A percentile compares a stretch with the other conserved stretches of the same genome.
phyloP scores from a whole-genome alignment of 1,140 invertebrate genomes.

The Ceratina australensis region DNA sequence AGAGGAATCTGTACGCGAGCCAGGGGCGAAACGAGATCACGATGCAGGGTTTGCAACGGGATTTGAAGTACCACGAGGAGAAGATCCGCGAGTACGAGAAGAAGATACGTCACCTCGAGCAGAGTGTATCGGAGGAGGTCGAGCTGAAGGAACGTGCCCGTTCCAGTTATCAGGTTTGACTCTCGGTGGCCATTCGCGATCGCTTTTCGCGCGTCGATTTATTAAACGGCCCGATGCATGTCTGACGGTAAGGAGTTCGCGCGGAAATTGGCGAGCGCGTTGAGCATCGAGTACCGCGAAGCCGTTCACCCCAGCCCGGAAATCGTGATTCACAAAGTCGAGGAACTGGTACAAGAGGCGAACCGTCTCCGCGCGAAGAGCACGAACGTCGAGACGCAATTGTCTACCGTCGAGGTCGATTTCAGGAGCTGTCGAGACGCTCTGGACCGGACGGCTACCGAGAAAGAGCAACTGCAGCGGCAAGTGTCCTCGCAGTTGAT shows the following conservation, averaged over 20 bases:
- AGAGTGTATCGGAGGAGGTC: conserved; percentile 83
- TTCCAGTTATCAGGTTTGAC: conserved; percentile 64
- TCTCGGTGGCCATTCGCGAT: not conserved
- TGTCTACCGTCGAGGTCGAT: conserved; percentile 84
- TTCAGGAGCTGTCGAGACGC: conserved; percentile 83
- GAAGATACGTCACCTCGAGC: conserved; percentile 85
- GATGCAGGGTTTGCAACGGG: conserved; percentile 86
- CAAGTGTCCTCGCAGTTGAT: conserved; percentile 83
- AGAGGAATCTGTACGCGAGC: conserved; percentile 83
- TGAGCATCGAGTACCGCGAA: conserved; percentile 85
- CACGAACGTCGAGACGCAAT: conserved; percentile 82
- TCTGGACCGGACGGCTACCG: conserved; percentile 82
- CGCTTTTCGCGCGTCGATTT: too few relatives aligned
- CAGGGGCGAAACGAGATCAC: conserved; percentile 84
- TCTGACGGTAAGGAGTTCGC: conserved; percentile 82
- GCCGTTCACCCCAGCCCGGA: conserved; percentile 81
- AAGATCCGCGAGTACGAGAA: conserved; percentile 87
- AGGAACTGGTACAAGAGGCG: conserved; percentile 86
- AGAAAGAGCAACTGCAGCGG: conserved; percentile 86
- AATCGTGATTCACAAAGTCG: conserved; percentile 84
- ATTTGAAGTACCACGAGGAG: conserved; percentile 87
- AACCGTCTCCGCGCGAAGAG: conserved; percentile 78
- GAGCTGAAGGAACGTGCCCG: conserved; percentile 78
- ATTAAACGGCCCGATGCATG: not conserved
- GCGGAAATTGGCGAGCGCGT: conserved; percentile 83